These are phyloP conservation scores for Toxonevra muliebris DNA, from an alignment of 2,888 invertebrate species.

Conservation along the genomic window DNA sequence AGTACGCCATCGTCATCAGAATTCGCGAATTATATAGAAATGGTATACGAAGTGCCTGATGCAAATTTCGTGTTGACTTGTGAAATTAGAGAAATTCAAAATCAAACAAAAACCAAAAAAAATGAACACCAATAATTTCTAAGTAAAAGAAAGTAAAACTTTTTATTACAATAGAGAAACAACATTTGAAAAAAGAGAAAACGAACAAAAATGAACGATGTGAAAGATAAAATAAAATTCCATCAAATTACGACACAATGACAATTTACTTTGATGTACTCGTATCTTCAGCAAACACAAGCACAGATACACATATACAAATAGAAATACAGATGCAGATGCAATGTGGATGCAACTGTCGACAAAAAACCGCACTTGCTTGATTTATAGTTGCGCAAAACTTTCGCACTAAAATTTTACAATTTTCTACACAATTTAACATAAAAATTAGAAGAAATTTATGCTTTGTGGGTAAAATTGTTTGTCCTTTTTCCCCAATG, in stretches of 20 bases:
- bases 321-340: background rate
- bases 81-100: no score
- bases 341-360: background rate
- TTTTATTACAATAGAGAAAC: no score
- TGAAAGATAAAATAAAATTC: background rate
- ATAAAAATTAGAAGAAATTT: slow-evolving; percentile 20
- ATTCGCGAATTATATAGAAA: no score
- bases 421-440: slow-evolving; percentile 19
- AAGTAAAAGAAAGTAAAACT: no score
- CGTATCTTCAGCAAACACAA: background rate
- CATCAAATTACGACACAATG: background rate
- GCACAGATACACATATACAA: background rate
- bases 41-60: no score
- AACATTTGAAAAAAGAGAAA: no score
- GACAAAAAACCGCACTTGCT: background rate
- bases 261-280: slow-evolving; percentile 4
- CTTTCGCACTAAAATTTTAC: slow-evolving; percentile 9
- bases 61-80: no score
- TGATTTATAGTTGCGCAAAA: slow-evolving; percentile 6
- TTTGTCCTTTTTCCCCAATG: background rate
- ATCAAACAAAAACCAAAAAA: no score
- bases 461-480: background rate
- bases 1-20: no score
- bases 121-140: no score
- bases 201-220: no score